phyloP scores from a whole-genome alignment of 2,888 invertebrate species.

The Gymnosoma rotundatum region DNA sequence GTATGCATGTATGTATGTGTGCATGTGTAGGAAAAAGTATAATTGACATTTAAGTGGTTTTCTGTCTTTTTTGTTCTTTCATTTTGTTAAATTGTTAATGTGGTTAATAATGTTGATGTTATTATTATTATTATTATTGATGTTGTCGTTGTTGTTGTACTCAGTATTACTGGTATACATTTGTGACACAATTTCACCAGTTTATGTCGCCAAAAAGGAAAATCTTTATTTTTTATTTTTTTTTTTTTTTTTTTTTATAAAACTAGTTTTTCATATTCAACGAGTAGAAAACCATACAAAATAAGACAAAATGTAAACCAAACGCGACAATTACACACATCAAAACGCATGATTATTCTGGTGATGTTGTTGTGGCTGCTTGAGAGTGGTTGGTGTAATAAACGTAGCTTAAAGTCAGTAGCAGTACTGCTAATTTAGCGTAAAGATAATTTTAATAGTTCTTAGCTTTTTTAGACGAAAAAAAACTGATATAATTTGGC shows the following conservation, averaged over 20 bases:
- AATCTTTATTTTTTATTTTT: conserved; percentile 20
- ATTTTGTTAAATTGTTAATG: conserved; percentile 14
- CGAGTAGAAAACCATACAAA: conserved; percentile 18
- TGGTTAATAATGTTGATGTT: conserved; percentile 29
- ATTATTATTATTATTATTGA: conserved; percentile 12
- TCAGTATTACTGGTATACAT: conserved; percentile 48
- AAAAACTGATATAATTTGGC: too few relatives aligned
- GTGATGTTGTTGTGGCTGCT: conserved; percentile 9
- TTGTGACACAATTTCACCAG: conserved; percentile 70
- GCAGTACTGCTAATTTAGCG: background rate
- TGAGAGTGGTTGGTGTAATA: conserved; percentile 25
- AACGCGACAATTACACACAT: conserved; percentile 17
- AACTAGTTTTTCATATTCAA: conserved; percentile 65
- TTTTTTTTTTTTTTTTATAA: background rate
- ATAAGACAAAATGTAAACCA: conserved; percentile 45
- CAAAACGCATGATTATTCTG: conserved; percentile 35
- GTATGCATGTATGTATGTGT: background rate
- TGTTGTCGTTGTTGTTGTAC: conserved; percentile 22
- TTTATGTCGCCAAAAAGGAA: conserved; percentile 69
- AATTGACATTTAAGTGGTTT: conserved; percentile 36
- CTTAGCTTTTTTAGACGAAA: background rate
- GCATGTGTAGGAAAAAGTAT: conserved; percentile 12
- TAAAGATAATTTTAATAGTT: background rate
- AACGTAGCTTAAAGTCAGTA: conserved; percentile 27
- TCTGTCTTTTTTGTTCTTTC: background rate